These are phyloP conservation scores for Tetranychus urticae DNA, from an alignment of 1,140 invertebrate species.

Conservation along the genomic window DNA sequence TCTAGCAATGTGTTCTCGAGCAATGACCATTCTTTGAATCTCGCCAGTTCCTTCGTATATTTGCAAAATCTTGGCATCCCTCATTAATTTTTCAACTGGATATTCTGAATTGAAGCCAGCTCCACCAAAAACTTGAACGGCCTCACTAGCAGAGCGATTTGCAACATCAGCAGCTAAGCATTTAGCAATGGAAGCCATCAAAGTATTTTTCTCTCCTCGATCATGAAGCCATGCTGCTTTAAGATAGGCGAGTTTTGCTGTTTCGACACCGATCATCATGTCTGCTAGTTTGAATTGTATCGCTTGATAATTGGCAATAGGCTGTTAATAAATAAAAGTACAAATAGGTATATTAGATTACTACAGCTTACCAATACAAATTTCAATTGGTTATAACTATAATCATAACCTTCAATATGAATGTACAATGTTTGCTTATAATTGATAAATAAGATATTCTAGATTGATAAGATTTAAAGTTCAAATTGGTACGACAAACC, in stretches of 20 bases:
- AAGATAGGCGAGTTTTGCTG: slow-evolving; percentile 57
- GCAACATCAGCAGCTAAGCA: slow-evolving; percentile 70
- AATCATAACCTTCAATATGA: too few relatives aligned
- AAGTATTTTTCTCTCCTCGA: slow-evolving; percentile 50
- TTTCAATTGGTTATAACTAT: too few relatives aligned
- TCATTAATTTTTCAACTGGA: slow-evolving; percentile 96
- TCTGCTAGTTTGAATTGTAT: slow-evolving; percentile 85
- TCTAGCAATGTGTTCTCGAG: slow-evolving; percentile 17
- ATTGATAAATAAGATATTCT: too few relatives aligned
- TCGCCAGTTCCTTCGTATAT: slow-evolving; percentile 55
- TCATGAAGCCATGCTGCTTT: slow-evolving; percentile 72
- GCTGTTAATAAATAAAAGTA: too few relatives aligned
- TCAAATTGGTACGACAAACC: too few relatives aligned
- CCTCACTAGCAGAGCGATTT: slow-evolving; percentile 84
- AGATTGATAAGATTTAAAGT: too few relatives aligned
- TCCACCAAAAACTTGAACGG: slow-evolving; percentile 81
- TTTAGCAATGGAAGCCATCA: slow-evolving; percentile 79
- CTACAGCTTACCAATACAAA: too few relatives aligned
- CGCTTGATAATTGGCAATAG: slow-evolving; percentile 34
- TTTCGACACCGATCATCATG: slow-evolving; percentile 78
- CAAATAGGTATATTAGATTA: too few relatives aligned
- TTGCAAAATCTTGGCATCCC: slow-evolving; percentile 95
- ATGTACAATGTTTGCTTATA: too few relatives aligned
- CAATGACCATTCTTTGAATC: slow-evolving; percentile 81
- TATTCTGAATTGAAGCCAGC: slow-evolving; percentile 93